Evolutionary conservation across 2,888 invertebrate species (phyloP).

Genomic region (Adelphocoris suturalis): DNA sequence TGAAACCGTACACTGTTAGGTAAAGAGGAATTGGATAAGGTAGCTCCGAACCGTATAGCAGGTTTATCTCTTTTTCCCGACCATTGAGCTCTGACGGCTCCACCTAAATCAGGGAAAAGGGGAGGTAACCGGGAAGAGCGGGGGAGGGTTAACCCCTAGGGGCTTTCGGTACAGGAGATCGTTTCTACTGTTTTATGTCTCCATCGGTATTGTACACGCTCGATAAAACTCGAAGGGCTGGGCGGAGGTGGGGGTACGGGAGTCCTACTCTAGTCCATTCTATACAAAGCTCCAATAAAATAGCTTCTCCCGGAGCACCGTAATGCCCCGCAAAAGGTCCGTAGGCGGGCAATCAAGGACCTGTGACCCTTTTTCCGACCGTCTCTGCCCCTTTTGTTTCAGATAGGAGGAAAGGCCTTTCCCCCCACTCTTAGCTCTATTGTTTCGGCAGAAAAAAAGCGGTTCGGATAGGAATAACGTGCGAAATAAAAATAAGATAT

Average conservation of each 20-base stretch:
- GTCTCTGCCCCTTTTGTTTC: slow-evolving; percentile 53
- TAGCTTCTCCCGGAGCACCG: slow-evolving; percentile 35
- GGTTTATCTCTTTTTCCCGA: slow-evolving; percentile 69
- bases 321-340: slow-evolving; percentile 58
- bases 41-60: slow-evolving; percentile 57
- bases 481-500: slow-evolving; percentile 1
- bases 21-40: slow-evolving; percentile 63
- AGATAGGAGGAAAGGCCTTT: slow-evolving; percentile 19
- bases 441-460: slow-evolving; percentile 9
- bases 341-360: slow-evolving; percentile 52
- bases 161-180: slow-evolving; percentile 62
- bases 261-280: slow-evolving; percentile 62
- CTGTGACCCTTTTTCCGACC: slow-evolving; percentile 24
- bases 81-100: slow-evolving; percentile 65
- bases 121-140: background rate
- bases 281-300: slow-evolving; percentile 55
- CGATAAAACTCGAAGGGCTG: slow-evolving; percentile 64
- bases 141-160: slow-evolving; percentile 48
- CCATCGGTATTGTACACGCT: slow-evolving; percentile 69
- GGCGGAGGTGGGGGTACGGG: background rate
- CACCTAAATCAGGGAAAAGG: slow-evolving; percentile 39
- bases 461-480: background rate
- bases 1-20: slow-evolving; percentile 41
- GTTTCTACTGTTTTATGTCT: slow-evolving; percentile 71
- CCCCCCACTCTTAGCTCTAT: background rate